Base-by-base conservation (phyloP, 1,140 invertebrate species). In the Trissolcus basalis region DNA sequence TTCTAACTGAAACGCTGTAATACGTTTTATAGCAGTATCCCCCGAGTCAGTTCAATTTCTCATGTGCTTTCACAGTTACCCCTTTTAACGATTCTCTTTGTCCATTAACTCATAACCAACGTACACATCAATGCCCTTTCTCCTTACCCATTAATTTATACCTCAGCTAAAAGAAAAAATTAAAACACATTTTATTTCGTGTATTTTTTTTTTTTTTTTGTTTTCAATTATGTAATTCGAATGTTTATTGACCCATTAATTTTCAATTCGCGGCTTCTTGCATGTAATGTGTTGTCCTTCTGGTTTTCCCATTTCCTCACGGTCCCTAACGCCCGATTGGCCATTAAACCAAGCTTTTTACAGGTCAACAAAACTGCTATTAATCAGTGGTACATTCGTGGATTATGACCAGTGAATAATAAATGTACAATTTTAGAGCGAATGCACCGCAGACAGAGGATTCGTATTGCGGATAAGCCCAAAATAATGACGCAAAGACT, bases 271-370 rank as follows among this genome's bases (percentile, higher is more conserved):
- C 6, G 19, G 19, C 19, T 27, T 27, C 19, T 27, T 44, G 43
- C 43, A 44, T 44, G 43, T 1, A 14, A 3, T 44, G 12, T 44
- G 9, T 39, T 39, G 11, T 13, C 43, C 43, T 9, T 39, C 3
- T 39, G 9, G 2, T 9, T n/a, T 4, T 9, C 36, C 36, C 1
- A 1, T 11, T 39, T 39, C 9, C 9, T 2, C 36, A 14, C 13
- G 39, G 8, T n/a, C 67, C 72, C 59, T 69, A 43, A 51, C 53
- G 39, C 36, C 74, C 63, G 79, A 83, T 83, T 75, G 83, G 80
- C 19, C 78, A 85, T 87, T 87, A 86, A 87, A 87, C 69, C 81
- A 55, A 85, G 79, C 80, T 88, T 88, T 82, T 88, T 88, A 82
- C 87, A 88, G 87, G 86, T 88, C 83, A 79, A 80, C 78, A 74